Conservation (phyloP, 2,888 invertebrate species). For the Cheilosia variabilis region DNA sequence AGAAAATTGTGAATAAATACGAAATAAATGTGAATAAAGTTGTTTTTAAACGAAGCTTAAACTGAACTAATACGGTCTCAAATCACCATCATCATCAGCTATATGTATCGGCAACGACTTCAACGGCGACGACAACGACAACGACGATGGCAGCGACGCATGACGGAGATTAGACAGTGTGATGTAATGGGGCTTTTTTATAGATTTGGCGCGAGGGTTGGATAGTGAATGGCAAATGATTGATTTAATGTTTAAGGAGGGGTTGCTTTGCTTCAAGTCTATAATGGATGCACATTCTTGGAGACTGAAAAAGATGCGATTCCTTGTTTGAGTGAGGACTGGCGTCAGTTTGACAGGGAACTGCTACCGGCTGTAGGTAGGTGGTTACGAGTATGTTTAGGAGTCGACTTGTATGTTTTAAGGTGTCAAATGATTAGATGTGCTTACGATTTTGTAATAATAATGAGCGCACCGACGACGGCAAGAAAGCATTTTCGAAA, state of each 20-base stretch:
- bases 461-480: slow-evolving; percentile 46
- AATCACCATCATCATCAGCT: slow-evolving; percentile 46
- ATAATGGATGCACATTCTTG: slow-evolving; percentile 62
- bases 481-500: slow-evolving; percentile 16
- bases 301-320: slow-evolving; percentile 62
- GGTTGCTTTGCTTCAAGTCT: slow-evolving; percentile 27
- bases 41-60: slow-evolving; percentile 71
- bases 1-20: slow-evolving; percentile 71
- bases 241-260: slow-evolving; percentile 66
- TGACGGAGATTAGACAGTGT: slow-evolving; percentile 63
- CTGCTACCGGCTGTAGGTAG: slow-evolving; percentile 44
- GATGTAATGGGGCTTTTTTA: slow-evolving; percentile 66
- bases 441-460: slow-evolving; percentile 53
- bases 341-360: slow-evolving; percentile 70
- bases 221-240: slow-evolving; percentile 46
- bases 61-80: slow-evolving; percentile 61
- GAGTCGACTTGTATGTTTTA: slow-evolving; percentile 37
- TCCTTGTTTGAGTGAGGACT: slow-evolving; percentile 48
- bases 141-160: slow-evolving; percentile 49
- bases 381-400: slow-evolving; percentile 4
- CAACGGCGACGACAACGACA: slow-evolving; percentile 27
- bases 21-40: slow-evolving; percentile 65
- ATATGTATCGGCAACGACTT: slow-evolving; percentile 7
- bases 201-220: slow-evolving; percentile 60
- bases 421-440: slow-evolving; percentile 57